These are phyloP conservation scores for Drosophila mayaguana DNA, from an alignment of 2,888 invertebrate genomes.

Conservation along the genomic window DNA sequence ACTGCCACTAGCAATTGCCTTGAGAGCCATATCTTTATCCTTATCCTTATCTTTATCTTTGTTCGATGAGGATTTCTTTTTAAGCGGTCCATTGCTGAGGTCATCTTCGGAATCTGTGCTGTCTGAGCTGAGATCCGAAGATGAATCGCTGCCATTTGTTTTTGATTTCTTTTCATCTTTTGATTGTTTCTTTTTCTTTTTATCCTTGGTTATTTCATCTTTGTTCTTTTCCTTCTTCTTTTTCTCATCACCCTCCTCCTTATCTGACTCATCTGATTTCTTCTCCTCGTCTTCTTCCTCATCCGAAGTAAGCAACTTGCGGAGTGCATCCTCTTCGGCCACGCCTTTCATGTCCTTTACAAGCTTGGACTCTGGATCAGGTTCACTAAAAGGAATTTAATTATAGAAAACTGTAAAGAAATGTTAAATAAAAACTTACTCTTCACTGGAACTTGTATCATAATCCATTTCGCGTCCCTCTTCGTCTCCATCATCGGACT, in stretches of 20 bases:
- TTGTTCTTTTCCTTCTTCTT: slow-evolving; percentile 88
- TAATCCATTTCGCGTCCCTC: slow-evolving; percentile 98
- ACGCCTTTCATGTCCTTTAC: slow-evolving; percentile 95
- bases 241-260: slow-evolving; percentile 89
- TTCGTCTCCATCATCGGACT: slow-evolving; percentile 98
- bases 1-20: slow-evolving; percentile 78
- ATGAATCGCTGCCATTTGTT: slow-evolving; percentile 86
- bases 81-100: slow-evolving; percentile 81
- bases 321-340: slow-evolving; percentile 94
- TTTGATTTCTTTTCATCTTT: slow-evolving; percentile 87
- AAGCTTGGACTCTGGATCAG: slow-evolving; percentile 90
- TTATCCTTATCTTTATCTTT: slow-evolving; percentile 66
- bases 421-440: slow-evolving; percentile 83
- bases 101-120: slow-evolving; percentile 90
- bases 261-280: slow-evolving; percentile 91
- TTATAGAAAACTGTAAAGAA: neutral
- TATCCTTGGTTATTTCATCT: slow-evolving; percentile 87
- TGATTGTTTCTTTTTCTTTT: slow-evolving; percentile 87
- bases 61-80: slow-evolving; percentile 85
- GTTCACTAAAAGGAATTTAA: slow-evolving; percentile 85
- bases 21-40: slow-evolving; percentile 55
- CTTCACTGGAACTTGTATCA: slow-evolving; percentile 94
- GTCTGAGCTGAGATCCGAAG: slow-evolving; percentile 90
- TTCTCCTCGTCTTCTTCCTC: slow-evolving; percentile 94
- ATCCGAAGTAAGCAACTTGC: slow-evolving; percentile 93